Conservation (phyloP, 2,888 invertebrate genomes). For the Drosophila buzzatii region DNA sequence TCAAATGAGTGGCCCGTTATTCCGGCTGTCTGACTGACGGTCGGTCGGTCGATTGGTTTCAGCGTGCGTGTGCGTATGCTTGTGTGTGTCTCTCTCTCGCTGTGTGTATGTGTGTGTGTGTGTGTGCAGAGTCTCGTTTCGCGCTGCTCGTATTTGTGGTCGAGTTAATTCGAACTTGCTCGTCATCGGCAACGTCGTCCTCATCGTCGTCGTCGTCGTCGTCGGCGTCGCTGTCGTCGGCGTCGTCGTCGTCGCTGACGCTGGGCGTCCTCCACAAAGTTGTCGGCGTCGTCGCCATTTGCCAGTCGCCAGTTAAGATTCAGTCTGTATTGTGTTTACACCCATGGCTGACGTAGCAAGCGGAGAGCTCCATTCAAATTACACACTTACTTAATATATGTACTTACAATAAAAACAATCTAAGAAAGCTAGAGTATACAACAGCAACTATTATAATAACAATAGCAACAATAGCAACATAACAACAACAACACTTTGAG, state of each 20-base stretch:
- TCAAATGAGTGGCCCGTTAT: constrained; percentile 39
- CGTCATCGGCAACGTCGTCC: constrained; percentile 39
- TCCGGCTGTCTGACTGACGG: constrained; percentile 13
- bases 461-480: constrained; percentile 4
- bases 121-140: constrained; percentile 41
- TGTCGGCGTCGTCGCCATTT: constrained; percentile 54
- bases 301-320: constrained; percentile 65
- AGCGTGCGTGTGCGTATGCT: constrained; percentile 12
- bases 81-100: constrained; percentile 4
- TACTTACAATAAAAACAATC: constrained; percentile 56
- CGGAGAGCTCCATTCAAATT: constrained; percentile 60
- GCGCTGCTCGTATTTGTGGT: constrained; percentile 66
- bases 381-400: constrained; percentile 51
- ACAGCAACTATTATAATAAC: constrained; percentile 5
- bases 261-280: constrained; percentile 44
- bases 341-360: constrained; percentile 82
- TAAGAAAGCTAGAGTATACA: constrained; percentile 15
- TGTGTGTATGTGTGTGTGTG: constrained; percentile 6
- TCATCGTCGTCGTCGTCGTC: constrained; percentile 18
- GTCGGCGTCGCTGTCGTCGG: constrained; percentile 6
- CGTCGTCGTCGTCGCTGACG: constrained; percentile 33
- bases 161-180: constrained; percentile 76
- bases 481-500: constrained; percentile 1
- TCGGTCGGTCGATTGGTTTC: constrained; percentile 5
- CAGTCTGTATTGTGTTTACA: constrained; percentile 84